A percentile compares a stretch with the other conserved stretches of the same genome.
Evolutionary conservation across 92 coral and sea anemone species (phyloP).

Genomic region (Zoanthus solanderi): DNA sequence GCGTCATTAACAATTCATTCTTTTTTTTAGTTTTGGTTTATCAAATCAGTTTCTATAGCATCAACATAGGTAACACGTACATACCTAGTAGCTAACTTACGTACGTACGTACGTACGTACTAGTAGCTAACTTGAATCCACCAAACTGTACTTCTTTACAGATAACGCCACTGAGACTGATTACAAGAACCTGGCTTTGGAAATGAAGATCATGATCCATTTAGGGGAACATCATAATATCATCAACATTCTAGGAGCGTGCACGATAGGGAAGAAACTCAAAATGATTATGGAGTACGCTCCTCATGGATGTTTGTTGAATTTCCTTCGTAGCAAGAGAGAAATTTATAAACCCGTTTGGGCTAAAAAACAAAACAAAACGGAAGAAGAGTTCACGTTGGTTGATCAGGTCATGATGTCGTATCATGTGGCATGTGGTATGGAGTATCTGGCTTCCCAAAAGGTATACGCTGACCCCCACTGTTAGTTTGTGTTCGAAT

Average conservation of each 20-base stretch:
- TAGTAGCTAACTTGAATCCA: no score
- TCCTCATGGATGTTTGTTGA: conserved; percentile 49
- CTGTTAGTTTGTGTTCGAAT: background rate
- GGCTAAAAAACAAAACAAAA: conserved; percentile 40
- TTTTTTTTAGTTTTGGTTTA: no score
- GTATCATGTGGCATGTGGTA: conserved; percentile 56
- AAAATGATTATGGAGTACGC: conserved; percentile 61
- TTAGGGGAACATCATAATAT: conserved; percentile 67
- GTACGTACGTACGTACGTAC: no score
- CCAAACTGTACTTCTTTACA: background rate
- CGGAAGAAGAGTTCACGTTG: conserved; percentile 52
- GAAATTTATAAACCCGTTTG: conserved; percentile 50
- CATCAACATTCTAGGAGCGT: conserved; percentile 59
- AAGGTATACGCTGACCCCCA: conserved; percentile 42
- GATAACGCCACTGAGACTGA: conserved; percentile 55
- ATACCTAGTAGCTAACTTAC: no score
- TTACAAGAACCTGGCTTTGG: conserved; percentile 57
- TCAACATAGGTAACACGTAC: no score
- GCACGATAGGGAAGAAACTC: conserved; percentile 55
- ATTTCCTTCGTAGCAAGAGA: conserved; percentile 52
- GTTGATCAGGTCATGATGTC: conserved; percentile 50
- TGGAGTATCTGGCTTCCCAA: conserved; percentile 60
- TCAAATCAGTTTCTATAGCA: no score
- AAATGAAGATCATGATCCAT: conserved; percentile 65
- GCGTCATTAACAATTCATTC: no score